Evolutionary conservation across 2,113 vertebrate species (phyloP).

Genomic region (Hemichromis elongatus): DNA sequence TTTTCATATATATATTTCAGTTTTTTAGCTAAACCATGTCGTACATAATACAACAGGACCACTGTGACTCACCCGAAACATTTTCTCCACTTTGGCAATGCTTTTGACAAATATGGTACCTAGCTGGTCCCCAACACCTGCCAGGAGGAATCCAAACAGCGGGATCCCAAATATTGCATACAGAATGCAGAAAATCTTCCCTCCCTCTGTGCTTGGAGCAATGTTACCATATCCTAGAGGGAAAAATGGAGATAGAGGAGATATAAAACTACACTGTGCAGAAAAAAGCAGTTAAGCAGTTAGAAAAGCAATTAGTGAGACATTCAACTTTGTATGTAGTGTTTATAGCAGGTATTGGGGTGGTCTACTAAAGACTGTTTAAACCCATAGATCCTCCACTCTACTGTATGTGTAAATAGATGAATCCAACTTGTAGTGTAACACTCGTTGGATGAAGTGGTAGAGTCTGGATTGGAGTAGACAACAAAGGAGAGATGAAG

Average conservation of each 20-base stretch:
- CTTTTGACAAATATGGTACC: conserved; percentile 97
- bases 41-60: background rate
- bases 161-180: conserved; percentile 97
- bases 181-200: conserved; percentile 95
- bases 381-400: background rate
- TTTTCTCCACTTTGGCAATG: conserved; percentile 93
- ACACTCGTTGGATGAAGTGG: background rate
- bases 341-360: rapidly evolving
- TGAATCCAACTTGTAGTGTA: background rate
- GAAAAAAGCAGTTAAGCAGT: background rate
- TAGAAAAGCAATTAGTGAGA: background rate
- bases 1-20: background rate
- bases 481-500: background rate
- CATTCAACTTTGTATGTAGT: background rate
- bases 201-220: conserved; percentile 92
- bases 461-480: background rate
- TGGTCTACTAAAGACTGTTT: background rate
- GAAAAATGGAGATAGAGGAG: background rate
- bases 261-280: background rate
- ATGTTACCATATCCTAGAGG: conserved; percentile 92
- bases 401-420: background rate
- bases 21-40: background rate
- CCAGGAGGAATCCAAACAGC: conserved; percentile 92
- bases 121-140: conserved; percentile 94
- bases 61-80: conserved; percentile 85